Base-by-base conservation (phyloP, 1,140 invertebrate genomes). In the Neodiprion pinetum region DNA sequence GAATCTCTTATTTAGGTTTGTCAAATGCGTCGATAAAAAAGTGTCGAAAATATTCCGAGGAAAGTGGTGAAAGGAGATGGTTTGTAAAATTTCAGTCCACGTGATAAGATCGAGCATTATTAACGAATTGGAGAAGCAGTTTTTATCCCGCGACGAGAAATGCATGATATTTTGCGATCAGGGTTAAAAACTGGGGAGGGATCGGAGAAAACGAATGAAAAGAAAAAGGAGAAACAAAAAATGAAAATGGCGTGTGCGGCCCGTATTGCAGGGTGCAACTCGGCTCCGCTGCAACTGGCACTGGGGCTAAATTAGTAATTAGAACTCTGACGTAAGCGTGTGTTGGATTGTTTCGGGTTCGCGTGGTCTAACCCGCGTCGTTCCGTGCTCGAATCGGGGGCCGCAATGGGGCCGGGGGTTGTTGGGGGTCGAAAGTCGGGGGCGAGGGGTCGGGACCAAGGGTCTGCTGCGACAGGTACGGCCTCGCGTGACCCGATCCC, bases 381-480 rank as follows among this genome's bases (percentile, higher is more conserved):
- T 53, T 1, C n/a, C 85, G 86, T 88, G 50, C 50, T 53, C 50
- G 50, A 53, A 14, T 11, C 50, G 50, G 50, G 50, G 50, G n/a
- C 50, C 50, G 10, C 10, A 21, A 21, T 21, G 17, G 17, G 17
- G 17, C 17, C 17, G 17, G 17, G 17, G 17, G 17, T 21, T 21
- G 17, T 21, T 21, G n/a, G n/a, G 50, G 50, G 50, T 11, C 50
- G 50, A 53, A 53, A 14, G 50, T 11, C 10, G 50, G 50, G 50
- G 50, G 50, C 9, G 50, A 14, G 50, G 50, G 50, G 50, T 21
- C 17, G 17, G 17, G 17, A 1, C 17, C 17, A 21, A 21, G 17
- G 87, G 87, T 85, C 82, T 85, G 80, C 78, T 87, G 86, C 85
- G 86, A 88, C 87, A 88, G 87, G 87, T 84, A 87, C 86, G 85